Evolutionary conservation across 2,888 invertebrate genomes (phyloP).

Genomic region (Zaprionus bogoriensis): DNA sequence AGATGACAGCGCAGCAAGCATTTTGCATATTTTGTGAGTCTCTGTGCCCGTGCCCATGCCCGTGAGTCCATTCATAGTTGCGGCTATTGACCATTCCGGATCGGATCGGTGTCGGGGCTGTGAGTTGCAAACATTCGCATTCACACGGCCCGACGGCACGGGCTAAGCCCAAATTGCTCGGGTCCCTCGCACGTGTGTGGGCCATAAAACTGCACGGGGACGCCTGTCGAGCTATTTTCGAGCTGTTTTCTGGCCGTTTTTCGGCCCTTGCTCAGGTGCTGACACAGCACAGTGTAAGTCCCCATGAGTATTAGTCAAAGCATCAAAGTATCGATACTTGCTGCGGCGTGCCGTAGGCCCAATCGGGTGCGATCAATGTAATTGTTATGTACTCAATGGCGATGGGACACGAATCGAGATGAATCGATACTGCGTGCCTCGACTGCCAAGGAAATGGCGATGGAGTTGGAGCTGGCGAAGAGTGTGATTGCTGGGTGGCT

Average conservation of each 20-base stretch:
- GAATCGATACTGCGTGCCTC: conserved; percentile 49
- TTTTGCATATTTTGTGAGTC: too few relatives aligned
- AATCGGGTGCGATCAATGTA: conserved; percentile 45
- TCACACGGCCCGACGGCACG: not conserved
- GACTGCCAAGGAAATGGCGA: conserved; percentile 30
- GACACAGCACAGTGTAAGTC: conserved; percentile 42
- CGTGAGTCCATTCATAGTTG: conserved; percentile 30
- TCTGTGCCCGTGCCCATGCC: not conserved
- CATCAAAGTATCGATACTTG: conserved; percentile 16
- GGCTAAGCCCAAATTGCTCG: conserved; percentile 30
- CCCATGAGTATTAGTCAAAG: conserved; percentile 21
- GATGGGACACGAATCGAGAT: conserved; percentile 30
- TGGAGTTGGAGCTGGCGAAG: not conserved
- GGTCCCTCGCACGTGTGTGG: conserved; percentile 54
- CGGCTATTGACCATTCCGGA: conserved; percentile 19
- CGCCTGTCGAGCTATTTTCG: conserved; percentile 20
- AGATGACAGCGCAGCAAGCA: too few relatives aligned
- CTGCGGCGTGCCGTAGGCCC: conserved; percentile 28
- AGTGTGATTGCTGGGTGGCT: not conserved
- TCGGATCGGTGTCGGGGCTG: conserved; percentile 25
- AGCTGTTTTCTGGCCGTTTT: not conserved
- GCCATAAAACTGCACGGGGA: conserved; percentile 56
- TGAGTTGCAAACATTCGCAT: conserved; percentile 4
- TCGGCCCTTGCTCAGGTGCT: conserved; percentile 42
- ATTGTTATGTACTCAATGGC: conserved; percentile 72